Percentiles rank a stretch among this genome's conserved stretches.
These are phyloP conservation scores for Drosophila borborema DNA, from an alignment of 2,888 invertebrate genomes.

Conservation along the genomic window DNA sequence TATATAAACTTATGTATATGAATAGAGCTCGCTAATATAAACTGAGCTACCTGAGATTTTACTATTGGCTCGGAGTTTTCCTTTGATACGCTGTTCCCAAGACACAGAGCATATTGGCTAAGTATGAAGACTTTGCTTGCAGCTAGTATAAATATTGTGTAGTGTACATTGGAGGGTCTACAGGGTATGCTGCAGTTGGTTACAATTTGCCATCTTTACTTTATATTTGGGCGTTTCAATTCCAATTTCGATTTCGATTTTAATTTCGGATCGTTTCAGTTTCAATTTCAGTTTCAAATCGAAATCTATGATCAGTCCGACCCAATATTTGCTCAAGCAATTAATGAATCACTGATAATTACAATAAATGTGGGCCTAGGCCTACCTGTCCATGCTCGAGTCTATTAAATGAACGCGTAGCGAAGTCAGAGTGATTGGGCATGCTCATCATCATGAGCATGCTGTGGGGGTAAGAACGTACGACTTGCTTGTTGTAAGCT, in stretches of 20 bases:
- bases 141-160: too few species aligned
- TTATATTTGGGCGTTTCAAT: not conserved
- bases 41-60: conserved; percentile 4
- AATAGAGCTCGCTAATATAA: conserved; percentile 5
- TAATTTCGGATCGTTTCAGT: not conserved
- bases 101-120: not conserved
- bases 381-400: conserved; percentile 49
- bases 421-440: not conserved
- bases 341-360: conserved; percentile 82
- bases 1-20: not conserved
- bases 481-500: conserved; percentile 37
- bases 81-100: not conserved
- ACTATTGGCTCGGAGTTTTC: not conserved
- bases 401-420: conserved; percentile 55
- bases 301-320: conserved; percentile 40
- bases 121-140: not conserved
- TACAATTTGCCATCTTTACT: not conserved
- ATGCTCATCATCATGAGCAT: not conserved
- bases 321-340: conserved; percentile 75
- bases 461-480: not conserved
- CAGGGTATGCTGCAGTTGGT: too few species aligned
- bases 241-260: conserved; percentile 17
- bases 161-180: not conserved
- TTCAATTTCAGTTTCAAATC: conserved; percentile 31
- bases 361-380: conserved; percentile 73